Evolutionary conservation across 2,888 invertebrate genomes (phyloP).

Genomic region (Electrophaes corylata): DNA sequence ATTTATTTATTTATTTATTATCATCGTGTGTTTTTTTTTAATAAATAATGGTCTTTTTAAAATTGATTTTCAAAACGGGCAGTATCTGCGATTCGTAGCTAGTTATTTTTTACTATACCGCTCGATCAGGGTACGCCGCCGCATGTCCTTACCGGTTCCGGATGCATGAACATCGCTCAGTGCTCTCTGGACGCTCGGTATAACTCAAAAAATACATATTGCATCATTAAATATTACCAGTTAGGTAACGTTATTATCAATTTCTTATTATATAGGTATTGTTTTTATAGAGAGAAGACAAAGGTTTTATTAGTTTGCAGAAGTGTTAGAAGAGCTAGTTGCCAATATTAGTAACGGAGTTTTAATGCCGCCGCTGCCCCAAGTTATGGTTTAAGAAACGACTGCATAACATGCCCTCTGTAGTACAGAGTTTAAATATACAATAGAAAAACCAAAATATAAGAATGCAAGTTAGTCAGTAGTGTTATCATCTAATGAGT

Average conservation of each 20-base stretch:
- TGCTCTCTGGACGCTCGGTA: conserved; percentile 53
- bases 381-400: no score
- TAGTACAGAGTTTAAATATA: no score
- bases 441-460: no score
- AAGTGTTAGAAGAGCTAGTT: conserved; percentile 3
- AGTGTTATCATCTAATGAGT: conserved; percentile 30
- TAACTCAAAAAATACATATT: conserved; percentile 58
- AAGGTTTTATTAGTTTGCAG: conserved; percentile 15
- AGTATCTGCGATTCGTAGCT: conserved; percentile 50
- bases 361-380: no score
- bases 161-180: conserved; percentile 62
- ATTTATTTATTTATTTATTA: no score
- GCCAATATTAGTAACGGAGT: no score
- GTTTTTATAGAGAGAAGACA: no score
- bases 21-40: conserved; percentile 69
- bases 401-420: no score
- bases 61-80: conserved; percentile 65
- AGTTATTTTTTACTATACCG: conserved; percentile 63
- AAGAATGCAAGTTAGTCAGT: no score
- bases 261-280: conserved; percentile 1
- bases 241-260: not conserved
- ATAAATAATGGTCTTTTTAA: conserved; percentile 67
- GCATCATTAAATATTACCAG: conserved; percentile 46
- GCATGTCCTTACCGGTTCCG: conserved; percentile 64
- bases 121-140: conserved; percentile 44